Base-by-base conservation (phyloP, 2,888 invertebrate genomes). In the Ametastegia equiseti region DNA sequence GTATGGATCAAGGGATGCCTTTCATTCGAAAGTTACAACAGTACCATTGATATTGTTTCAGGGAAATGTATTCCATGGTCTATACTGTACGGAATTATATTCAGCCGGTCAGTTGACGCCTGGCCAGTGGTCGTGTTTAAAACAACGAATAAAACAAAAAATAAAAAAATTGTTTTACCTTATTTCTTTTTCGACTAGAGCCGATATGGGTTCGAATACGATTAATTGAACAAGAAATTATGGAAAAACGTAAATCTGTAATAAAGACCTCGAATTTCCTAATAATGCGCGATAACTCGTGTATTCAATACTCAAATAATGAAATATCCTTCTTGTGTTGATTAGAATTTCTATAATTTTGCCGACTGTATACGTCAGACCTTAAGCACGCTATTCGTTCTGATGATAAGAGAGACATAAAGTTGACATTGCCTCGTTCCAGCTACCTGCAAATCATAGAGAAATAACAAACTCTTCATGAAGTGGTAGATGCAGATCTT, bases 31-130 rank as follows among this genome's bases (percentile, higher is more conserved):
- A 47, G 47, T 47, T 71, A 47, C 47, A 71, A 71, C 33, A 71
- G 71, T 71, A 27, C 45, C 71, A 71, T 71, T 71, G 27, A 45
- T 71, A 71, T 71, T 71, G n/a, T 71, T 47, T 30, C 71, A 47
- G 3, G 27, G 47, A 47, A 30, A 27, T 71, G 5, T 15, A 30
- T 23, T 47, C 13, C 47, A 27, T 23, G 27, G 71, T 47, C 5
- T 47, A n/a, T 13, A 45, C 23, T 23, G 45, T 30, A 71, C 45
- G 47, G 45, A 36, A 67, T 39, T 67, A 36, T 42, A 13, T 39
- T 39, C 7, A 13, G 19, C 23, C 11, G 36, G 67, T 39, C 67
- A 67, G 67, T 39, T 13, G 36, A 36, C 39, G 39, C 2, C 19
- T 67, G 67, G 36, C 19, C 23, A n/a, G 67, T 67, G 67, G n/a